Conservation (phyloP, 2,113 vertebrate species). For the Tyto alba region DNA sequence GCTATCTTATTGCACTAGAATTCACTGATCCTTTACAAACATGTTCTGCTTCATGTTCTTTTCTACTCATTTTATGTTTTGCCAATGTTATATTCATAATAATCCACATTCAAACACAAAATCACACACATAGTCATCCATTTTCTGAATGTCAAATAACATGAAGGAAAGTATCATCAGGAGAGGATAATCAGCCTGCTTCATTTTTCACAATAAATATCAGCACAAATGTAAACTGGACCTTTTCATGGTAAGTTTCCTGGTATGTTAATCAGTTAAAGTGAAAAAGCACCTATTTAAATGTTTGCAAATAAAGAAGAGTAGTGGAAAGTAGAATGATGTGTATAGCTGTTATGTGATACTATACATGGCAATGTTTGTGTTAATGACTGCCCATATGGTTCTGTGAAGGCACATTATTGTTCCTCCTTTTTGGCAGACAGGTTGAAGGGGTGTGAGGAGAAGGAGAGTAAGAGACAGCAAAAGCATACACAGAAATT, state of each 20-base stretch:
- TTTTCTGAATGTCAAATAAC: neutral
- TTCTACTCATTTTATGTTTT: neutral
- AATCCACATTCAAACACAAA: neutral
- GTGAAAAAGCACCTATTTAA: neutral
- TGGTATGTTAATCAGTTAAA: neutral
- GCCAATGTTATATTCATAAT: neutral
- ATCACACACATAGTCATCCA: rapidly evolving
- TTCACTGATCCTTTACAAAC: neutral
- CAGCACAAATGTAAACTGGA: neutral
- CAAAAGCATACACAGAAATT: neutral
- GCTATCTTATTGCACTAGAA: neutral
- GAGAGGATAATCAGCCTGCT: neutral
- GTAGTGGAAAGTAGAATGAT: neutral
- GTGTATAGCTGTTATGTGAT: neutral
- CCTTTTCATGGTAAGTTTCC: neutral
- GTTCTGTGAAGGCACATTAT: rapidly evolving
- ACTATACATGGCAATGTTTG: neutral
- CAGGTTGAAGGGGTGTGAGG: neutral
- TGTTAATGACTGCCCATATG: neutral
- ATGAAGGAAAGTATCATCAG: neutral
- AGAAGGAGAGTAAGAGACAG: neutral
- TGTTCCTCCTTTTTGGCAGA: neutral
- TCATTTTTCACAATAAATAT: neutral
- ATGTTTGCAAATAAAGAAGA: neutral
- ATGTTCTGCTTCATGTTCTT: neutral